Base-by-base conservation (phyloP, 2,888 invertebrate species). In the Aromia moschata region DNA sequence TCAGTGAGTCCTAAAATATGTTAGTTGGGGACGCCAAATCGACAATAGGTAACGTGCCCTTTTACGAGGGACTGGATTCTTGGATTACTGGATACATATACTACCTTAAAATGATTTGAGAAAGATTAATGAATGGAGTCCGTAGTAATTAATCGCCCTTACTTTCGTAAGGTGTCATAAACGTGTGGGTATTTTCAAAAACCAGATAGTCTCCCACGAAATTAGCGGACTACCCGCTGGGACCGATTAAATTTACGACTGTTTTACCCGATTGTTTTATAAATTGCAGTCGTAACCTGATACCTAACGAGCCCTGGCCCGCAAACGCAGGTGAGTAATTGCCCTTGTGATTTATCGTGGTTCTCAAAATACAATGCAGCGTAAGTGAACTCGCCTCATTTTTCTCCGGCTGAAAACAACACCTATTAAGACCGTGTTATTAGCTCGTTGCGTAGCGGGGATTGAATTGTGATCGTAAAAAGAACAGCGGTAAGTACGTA, bases 351-450 rank as follows among this genome's bases (percentile, higher is more conserved):
- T 51, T 51, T 51, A 51, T 51, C 18, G 15, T 2, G 25, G n/a
- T n/a, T n/a, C 40, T 40, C 30, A 18, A 51, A 51, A 51, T 30
- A 51, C 51, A 51, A 51, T 51, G 40, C 51, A 25, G 25, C 40
- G n/a, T 20, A n/a, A 16, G 3, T 25, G 51, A 51, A 18, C 30
- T 25, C 51, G n/a, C 30, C 15, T 25, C 33, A 31, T 43, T 53
- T 41, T 43, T 43, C 41, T 15, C 44, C 33, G 31, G 15, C 45
- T 45, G 45, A 45, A 31, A 45, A 5, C 45, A 15, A 45, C 45
- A 45, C 31, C 31, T 15, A 15, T 45, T 45, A 31, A 7, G 9
- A 15, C 20, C 9, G 12, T 14, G 12, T 45, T 45, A 31, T 45
- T 14, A n/a, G 10, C 31, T 10, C 4, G 45, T 25, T 31, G 15